Percentiles rank a stretch among this genome's conserved stretches.
phyloP scores from a whole-genome alignment of 2,888 invertebrate species.

The Tetranychus piercei region DNA sequence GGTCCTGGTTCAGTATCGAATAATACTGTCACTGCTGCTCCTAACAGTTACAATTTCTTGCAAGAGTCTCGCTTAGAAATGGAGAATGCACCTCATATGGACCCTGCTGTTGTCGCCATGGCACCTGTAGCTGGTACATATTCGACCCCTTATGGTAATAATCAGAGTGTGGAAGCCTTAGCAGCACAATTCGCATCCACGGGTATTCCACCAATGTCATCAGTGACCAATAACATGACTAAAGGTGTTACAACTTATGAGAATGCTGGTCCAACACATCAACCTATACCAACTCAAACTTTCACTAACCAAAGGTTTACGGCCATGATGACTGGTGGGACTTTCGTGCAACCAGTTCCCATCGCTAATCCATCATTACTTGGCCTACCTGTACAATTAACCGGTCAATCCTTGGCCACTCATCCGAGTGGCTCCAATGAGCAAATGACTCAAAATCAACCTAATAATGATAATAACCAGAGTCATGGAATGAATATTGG shows the following conservation, averaged over 20 bases:
- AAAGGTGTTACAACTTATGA: conserved; percentile 16
- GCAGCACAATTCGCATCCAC: conserved; percentile 6
- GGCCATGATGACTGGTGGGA: conserved; percentile 10
- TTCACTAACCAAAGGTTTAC: conserved; percentile 45
- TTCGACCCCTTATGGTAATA: neutral
- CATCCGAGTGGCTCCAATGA: neutral
- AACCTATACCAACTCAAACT: conserved; percentile 54
- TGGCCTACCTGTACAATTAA: neutral
- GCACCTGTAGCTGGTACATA: conserved; percentile 11
- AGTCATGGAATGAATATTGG: neutral
- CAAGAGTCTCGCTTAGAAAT: conserved; percentile 12
- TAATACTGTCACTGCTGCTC: neutral
- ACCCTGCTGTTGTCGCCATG: conserved; percentile 34
- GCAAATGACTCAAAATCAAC: neutral
- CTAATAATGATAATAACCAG: neutral
- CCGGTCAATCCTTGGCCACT: neutral
- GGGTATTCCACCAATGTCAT: conserved; percentile 2
- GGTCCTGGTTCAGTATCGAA: neutral
- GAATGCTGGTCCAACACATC: conserved; percentile 18
- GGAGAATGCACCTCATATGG: conserved; percentile 30
- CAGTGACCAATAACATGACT: conserved; percentile 6
- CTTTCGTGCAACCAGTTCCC: conserved; percentile 1
- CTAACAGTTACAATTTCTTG: conserved; percentile 14
- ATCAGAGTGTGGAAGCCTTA: conserved; percentile 15
- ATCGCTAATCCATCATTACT: neutral